phyloP scores from a whole-genome alignment of 2,113 vertebrate genomes.

The Psilopsiagon aymara region DNA sequence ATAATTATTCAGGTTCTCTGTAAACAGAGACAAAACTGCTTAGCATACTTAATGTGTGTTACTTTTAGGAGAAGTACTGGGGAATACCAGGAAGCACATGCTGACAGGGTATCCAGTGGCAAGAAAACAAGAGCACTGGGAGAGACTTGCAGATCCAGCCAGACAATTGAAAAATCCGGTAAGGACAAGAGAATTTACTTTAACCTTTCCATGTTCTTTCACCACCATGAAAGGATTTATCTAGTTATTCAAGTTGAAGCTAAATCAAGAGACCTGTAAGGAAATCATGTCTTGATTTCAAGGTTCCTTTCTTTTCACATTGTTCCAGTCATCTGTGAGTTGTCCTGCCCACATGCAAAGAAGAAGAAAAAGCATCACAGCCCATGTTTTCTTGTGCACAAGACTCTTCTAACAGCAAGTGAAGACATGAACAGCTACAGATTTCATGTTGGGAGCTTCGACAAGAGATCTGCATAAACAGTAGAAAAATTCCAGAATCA shows the following conservation, averaged over 20 bases:
- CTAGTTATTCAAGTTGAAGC: not conserved
- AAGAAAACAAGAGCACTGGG: not conserved
- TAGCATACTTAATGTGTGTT: accelerated
- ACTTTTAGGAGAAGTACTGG: not conserved
- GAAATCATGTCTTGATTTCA: not conserved
- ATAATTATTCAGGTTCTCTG: not conserved
- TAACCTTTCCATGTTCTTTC: not conserved
- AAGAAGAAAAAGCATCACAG: not conserved
- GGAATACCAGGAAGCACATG: accelerated
- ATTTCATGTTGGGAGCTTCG: not conserved
- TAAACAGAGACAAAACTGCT: not conserved
- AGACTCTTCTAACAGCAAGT: not conserved
- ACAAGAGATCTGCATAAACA: not conserved
- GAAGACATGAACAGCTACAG: not conserved
- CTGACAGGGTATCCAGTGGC: not conserved
- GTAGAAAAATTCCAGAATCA: not conserved
- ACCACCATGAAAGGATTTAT: not conserved
- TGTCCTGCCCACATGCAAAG: accelerated
- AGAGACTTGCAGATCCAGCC: not conserved
- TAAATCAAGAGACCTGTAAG: accelerated
- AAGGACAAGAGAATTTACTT: not conserved
- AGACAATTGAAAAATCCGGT: not conserved
- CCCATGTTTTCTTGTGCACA: not conserved
- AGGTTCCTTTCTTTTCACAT: accelerated
- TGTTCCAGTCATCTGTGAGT: accelerated